Percentiles rank a stretch among this genome's conserved stretches.
These are phyloP conservation scores for Spheniscus mendiculus DNA, from an alignment of 2,113 vertebrate genomes.

Conservation along the genomic window DNA sequence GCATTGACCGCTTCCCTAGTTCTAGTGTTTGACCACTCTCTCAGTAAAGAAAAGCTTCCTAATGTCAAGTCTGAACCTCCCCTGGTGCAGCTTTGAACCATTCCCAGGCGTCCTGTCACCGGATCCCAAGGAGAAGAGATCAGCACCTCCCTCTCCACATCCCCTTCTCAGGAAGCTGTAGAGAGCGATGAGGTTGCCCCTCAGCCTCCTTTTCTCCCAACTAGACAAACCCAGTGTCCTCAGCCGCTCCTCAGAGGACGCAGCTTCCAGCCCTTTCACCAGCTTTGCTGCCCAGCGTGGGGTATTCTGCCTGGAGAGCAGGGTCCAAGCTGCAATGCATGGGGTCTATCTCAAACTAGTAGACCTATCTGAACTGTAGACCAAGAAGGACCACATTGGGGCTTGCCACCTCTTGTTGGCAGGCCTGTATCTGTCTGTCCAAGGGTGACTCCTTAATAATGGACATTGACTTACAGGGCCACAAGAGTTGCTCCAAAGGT, in stretches of 20 bases:
- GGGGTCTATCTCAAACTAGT: background rate
- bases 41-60: background rate
- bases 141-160: background rate
- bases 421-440: background rate
- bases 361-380: background rate
- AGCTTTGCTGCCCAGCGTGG: background rate
- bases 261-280: background rate
- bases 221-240: background rate
- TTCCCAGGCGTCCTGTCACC: fast-evolving
- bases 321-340: background rate
- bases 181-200: background rate
- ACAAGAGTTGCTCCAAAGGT: background rate
- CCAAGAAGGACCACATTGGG: background rate
- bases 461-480: background rate
- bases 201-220: background rate
- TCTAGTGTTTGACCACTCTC: background rate
- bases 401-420: background rate
- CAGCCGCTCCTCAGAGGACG: background rate
- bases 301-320: background rate
- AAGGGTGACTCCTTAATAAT: background rate
- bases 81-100: background rate
- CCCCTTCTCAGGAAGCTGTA: background rate
- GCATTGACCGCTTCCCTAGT: fast-evolving
- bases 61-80: background rate
- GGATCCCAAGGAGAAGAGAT: background rate